Conservation (phyloP, 2,113 vertebrate species). For the Saguinus midas region DNA sequence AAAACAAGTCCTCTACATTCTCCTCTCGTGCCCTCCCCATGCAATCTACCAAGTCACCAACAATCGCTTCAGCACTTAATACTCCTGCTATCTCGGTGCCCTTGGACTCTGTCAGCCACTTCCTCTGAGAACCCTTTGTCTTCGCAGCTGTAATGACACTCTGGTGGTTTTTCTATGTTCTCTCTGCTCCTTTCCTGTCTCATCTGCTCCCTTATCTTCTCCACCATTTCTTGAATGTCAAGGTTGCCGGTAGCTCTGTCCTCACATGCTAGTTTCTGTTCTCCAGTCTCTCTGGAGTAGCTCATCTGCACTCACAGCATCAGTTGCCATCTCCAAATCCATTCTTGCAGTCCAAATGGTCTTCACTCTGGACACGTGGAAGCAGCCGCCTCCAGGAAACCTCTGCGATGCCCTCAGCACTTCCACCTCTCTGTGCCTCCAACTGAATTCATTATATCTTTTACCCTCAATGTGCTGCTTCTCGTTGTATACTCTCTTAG, state of each 20-base stretch:
- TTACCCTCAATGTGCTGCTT: neutral
- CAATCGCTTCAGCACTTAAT: rapidly evolving
- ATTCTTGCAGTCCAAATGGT: neutral
- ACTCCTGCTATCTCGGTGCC: neutral
- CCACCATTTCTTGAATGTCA: neutral
- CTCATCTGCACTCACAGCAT: rapidly evolving
- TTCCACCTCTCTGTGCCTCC: neutral
- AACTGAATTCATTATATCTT: neutral
- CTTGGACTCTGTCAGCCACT: neutral
- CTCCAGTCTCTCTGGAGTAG: neutral
- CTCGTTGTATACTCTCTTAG: neutral
- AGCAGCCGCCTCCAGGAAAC: neutral
- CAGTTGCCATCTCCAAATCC: neutral
- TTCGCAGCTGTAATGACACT: neutral
- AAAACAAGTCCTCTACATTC: neutral
- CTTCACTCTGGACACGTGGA: neutral
- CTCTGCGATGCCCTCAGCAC: neutral
- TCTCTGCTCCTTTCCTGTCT: neutral
- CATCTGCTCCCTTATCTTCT: neutral
- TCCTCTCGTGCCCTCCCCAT: neutral
- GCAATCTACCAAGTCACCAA: neutral
- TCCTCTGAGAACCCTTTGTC: neutral
- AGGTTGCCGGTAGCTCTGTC: neutral
- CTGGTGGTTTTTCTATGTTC: neutral
- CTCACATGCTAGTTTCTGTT: rapidly evolving